phyloP scores from a whole-genome alignment of 1,140 invertebrate genomes.

The Leptoteleia sp. region DNA sequence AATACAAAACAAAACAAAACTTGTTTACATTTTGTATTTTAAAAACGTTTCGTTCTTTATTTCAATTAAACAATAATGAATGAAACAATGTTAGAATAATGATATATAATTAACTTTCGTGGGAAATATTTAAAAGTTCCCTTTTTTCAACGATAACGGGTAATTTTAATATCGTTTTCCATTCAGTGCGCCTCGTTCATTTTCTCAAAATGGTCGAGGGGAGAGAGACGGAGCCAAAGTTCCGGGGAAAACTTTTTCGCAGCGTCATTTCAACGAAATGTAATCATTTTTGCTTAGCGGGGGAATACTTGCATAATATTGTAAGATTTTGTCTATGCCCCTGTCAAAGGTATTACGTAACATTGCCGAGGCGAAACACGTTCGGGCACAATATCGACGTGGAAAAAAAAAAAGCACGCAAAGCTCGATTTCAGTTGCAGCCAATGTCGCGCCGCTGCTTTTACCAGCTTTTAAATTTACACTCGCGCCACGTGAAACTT shows the following conservation, averaged over 20 bases:
- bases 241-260: background rate
- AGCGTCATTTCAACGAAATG: constrained; percentile 4
- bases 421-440: constrained; percentile 32
- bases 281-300: constrained; percentile 12
- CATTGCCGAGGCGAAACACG: constrained; percentile 40
- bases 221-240: too few species aligned
- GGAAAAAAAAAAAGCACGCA: constrained; percentile 21
- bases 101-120: too few species aligned
- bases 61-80: too few species aligned
- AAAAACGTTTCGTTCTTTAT: too few species aligned
- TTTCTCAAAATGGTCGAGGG: too few species aligned
- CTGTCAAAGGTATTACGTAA: constrained; percentile 4
- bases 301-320: constrained; percentile 19
- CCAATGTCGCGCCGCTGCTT: constrained; percentile 18
- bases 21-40: too few species aligned
- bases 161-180: too few species aligned
- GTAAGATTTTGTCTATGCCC: background rate
- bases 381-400: constrained; percentile 25
- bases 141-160: too few species aligned
- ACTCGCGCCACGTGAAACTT: constrained; percentile 13
- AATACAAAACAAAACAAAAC: too few species aligned
- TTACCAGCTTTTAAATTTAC: constrained; percentile 30
- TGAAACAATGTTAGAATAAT: too few species aligned
- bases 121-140: too few species aligned
- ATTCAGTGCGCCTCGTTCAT: too few species aligned